Evolutionary conservation across 2,888 invertebrate genomes (phyloP).

Genomic region (Habroteleia sp.): DNA sequence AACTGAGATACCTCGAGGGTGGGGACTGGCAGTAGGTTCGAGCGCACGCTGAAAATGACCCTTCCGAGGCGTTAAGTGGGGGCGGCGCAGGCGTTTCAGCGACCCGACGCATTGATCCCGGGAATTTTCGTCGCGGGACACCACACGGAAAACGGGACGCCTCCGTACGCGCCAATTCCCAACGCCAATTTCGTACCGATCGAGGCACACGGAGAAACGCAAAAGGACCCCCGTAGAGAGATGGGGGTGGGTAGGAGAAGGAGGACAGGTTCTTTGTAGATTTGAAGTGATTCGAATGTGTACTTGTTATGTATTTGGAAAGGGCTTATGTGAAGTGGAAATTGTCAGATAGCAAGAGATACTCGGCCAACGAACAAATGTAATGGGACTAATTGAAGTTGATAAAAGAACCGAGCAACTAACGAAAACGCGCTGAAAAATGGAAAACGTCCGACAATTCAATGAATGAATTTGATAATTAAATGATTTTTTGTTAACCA

Average conservation of each 20-base stretch:
- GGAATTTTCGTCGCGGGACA: constrained; percentile 74
- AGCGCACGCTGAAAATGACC: constrained; percentile 64
- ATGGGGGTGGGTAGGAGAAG: not conserved
- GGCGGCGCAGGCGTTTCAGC: constrained; percentile 83
- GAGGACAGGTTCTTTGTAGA: constrained; percentile 14
- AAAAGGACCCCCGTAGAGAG: constrained; percentile 5
- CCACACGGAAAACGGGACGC: constrained; percentile 63
- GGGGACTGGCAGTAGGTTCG: constrained; percentile 56
- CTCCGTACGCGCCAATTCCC: constrained; percentile 57
- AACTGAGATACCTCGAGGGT: constrained; percentile 58
- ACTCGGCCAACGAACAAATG: constrained; percentile 12
- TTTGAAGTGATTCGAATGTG: constrained; percentile 22
- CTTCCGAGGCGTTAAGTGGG: constrained; percentile 60
- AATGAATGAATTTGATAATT: too few relatives aligned
- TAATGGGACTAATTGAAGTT: constrained; percentile 27
- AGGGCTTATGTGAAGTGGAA: constrained; percentile 13
- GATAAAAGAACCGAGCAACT: constrained; percentile 10
- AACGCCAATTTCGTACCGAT: constrained; percentile 61
- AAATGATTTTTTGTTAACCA: too few relatives aligned
- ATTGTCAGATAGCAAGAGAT: constrained; percentile 17
- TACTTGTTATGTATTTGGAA: constrained; percentile 25
- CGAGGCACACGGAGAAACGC: constrained; percentile 36
- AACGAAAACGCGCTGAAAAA: constrained; percentile 3
- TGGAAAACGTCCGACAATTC: constrained; percentile 6
- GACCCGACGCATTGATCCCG: constrained; percentile 82